Evolutionary conservation across 2,797 vertebrate species (phyloP).

Genomic region (Varecia variegata): DNA sequence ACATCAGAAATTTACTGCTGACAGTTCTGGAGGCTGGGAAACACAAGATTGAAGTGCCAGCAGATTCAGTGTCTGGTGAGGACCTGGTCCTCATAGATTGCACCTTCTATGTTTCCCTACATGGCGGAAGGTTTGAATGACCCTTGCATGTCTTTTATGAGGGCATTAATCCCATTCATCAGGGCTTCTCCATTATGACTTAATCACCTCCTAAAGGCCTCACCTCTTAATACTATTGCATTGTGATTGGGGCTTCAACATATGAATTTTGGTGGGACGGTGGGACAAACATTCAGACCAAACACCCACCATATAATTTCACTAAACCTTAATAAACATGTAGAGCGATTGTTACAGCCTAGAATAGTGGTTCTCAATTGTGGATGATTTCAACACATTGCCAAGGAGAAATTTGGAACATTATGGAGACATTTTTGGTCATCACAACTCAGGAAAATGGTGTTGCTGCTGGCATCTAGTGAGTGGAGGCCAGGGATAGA

Average conservation of each 20-base stretch:
- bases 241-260: neutral
- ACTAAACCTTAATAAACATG: neutral
- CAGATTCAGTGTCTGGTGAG: neutral
- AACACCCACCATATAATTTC: neutral
- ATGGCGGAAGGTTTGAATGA: neutral
- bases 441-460: neutral
- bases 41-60: neutral
- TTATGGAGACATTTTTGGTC: neutral
- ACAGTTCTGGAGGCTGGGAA: neutral
- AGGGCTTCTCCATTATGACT: neutral
- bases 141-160: neutral
- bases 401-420: neutral
- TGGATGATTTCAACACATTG: neutral
- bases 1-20: neutral
- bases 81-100: neutral
- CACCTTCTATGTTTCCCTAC: neutral
- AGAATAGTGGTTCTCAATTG: neutral
- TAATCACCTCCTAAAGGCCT: neutral
- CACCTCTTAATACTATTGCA: neutral
- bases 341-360: neutral
- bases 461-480: neutral
- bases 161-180: neutral
- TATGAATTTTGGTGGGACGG: neutral
- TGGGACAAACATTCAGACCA: neutral
- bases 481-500: neutral